Percentiles rank a stretch among this genome's conserved stretches.
Conservation (phyloP, 2,797 vertebrate genomes). For the Trematomus bernacchii region DNA sequence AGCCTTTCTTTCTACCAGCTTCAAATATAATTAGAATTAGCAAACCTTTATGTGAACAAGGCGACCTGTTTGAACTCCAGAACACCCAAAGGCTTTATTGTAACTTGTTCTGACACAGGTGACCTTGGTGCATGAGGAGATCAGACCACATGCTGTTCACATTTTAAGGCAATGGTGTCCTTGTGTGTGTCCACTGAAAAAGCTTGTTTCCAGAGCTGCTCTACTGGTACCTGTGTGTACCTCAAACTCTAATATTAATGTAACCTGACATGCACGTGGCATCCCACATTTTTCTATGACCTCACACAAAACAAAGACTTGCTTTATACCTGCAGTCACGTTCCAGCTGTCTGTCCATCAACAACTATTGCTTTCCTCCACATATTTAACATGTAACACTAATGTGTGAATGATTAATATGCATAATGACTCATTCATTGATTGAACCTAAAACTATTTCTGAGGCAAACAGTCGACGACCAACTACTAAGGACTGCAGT, state of each 20-base stretch:
- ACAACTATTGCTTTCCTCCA: slow-evolving; percentile 14
- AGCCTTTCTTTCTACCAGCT: neutral
- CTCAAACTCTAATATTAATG: slow-evolving; percentile 5
- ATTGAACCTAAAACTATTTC: neutral
- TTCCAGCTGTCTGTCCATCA: slow-evolving; percentile 34
- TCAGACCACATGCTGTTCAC: slow-evolving; percentile 19
- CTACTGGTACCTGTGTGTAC: neutral
- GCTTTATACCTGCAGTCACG: slow-evolving; percentile 21
- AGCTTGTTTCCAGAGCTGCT: neutral
- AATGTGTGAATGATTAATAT: slow-evolving; percentile 11
- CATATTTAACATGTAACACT: neutral
- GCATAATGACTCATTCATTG: neutral
- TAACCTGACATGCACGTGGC: slow-evolving; percentile 21
- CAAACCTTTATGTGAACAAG: neutral
- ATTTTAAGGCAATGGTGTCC: slow-evolving; percentile 24
- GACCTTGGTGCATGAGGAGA: slow-evolving; percentile 38
- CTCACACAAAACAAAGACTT: slow-evolving; percentile 11
- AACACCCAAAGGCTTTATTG: slow-evolving; percentile 9
- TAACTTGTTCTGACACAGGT: slow-evolving; percentile 23
- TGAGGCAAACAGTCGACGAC: slow-evolving; percentile 5
- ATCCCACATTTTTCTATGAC: slow-evolving; percentile 3
- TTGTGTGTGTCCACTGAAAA: slow-evolving; percentile 9
- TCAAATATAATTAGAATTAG: slow-evolving; percentile 18
- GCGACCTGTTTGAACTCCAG: slow-evolving; percentile 10
- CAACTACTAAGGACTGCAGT: neutral